A percentile compares a stretch with the other conserved stretches of the same genome.
phyloP scores from a whole-genome alignment of 2,797 vertebrate genomes.

The Gymnothorax javanicus region DNA sequence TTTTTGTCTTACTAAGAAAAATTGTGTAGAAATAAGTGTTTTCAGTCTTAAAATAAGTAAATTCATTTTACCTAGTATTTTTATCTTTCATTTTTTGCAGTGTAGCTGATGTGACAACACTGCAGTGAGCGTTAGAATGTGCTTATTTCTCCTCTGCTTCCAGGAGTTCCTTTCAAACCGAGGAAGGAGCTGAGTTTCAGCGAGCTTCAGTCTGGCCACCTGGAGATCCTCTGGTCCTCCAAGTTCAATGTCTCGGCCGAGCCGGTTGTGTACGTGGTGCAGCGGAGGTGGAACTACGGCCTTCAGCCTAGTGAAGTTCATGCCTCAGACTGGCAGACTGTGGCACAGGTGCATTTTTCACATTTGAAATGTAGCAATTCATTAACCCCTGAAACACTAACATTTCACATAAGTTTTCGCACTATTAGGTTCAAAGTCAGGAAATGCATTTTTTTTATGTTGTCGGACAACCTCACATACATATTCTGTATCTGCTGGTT shows the following conservation, averaged over 20 bases:
- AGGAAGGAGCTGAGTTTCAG: conserved; percentile 88
- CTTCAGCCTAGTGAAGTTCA: conserved; percentile 94
- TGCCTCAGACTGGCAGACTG: conserved; percentile 85
- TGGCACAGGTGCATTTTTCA: conserved; percentile 79
- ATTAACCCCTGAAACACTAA: background rate
- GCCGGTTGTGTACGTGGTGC: conserved; percentile 91
- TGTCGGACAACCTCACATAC: too few species aligned
- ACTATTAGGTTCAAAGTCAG: too few species aligned
- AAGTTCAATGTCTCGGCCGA: conserved; percentile 95
- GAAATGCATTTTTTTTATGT: too few species aligned
- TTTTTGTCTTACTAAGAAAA: too few species aligned
- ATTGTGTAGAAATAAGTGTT: too few species aligned
- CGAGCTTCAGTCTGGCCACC: conserved; percentile 81
- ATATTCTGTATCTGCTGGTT: too few species aligned
- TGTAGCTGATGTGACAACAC: too few species aligned
- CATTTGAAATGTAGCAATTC: background rate
- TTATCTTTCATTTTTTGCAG: too few species aligned
- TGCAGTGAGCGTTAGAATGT: conserved; percentile 38
- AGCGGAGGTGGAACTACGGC: conserved; percentile 92
- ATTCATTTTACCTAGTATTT: too few species aligned
- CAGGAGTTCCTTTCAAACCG: conserved; percentile 94
- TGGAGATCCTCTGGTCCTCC: conserved; percentile 93
- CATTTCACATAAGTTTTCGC: too few species aligned
- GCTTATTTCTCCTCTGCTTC: conserved; percentile 31
- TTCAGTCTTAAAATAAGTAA: too few species aligned